Evolutionary conservation across 2,888 invertebrate species (phyloP).

Genomic region (Eumacrocentrus americanus): DNA sequence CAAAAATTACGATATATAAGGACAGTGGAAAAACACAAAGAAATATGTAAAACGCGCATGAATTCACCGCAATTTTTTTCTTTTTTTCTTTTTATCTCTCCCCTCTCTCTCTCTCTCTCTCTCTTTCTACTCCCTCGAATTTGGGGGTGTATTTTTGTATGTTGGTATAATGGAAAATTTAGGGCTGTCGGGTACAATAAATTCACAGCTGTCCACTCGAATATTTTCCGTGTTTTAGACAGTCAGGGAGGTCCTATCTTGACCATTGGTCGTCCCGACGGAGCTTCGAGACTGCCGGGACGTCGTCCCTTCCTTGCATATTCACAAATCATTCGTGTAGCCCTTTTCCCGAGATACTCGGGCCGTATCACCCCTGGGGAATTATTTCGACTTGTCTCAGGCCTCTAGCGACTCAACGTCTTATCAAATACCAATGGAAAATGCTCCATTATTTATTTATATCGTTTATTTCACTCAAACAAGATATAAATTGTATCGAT

Average conservation of each 20-base stretch:
- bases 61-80: conserved; percentile 49
- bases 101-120: too few relatives aligned
- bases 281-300: conserved; percentile 27
- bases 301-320: conserved; percentile 56
- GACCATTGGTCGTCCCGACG: conserved; percentile 52
- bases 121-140: not conserved
- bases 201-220: conserved; percentile 61
- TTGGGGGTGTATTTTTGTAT: conserved; percentile 1
- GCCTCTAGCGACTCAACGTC: not conserved
- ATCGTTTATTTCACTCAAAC: not conserved
- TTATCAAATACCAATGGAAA: not conserved
- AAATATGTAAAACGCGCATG: conserved; percentile 37
- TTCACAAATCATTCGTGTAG: conserved; percentile 59
- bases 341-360: conserved; percentile 17
- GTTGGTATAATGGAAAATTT: conserved; percentile 59
- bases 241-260: conserved; percentile 57
- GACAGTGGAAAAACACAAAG: conserved; percentile 16
- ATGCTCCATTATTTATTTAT: not conserved
- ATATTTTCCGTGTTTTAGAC: conserved; percentile 61
- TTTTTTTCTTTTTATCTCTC: too few relatives aligned
- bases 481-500: not conserved
- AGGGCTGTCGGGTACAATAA: conserved; percentile 57
- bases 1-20: conserved; percentile 4
- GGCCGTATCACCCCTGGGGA: not conserved
- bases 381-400: conserved; percentile 4